phyloP scores from a whole-genome alignment of 2,113 vertebrate species.

The Nanger granti region DNA sequence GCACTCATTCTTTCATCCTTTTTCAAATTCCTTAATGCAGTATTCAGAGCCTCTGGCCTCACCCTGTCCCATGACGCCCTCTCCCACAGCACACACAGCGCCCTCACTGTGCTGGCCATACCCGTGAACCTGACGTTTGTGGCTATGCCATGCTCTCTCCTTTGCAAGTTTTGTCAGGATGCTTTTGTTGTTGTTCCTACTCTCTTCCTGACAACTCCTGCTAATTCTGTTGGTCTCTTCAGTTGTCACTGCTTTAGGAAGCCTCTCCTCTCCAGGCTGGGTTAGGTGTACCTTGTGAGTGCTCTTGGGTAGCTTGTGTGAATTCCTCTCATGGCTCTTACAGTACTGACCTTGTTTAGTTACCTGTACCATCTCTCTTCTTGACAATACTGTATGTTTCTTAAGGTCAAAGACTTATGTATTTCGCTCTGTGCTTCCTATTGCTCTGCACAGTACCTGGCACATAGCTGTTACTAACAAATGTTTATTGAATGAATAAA shows the following conservation, averaged over 20 bases:
- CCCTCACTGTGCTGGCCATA: not conserved
- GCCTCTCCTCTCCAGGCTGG: not conserved
- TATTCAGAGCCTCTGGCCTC: not conserved
- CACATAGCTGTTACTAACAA: not conserved
- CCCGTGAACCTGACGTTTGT: not conserved
- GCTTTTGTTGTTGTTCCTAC: not conserved
- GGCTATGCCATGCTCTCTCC: not conserved
- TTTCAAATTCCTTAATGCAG: not conserved
- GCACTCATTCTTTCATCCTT: not conserved
- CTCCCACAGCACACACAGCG: not conserved
- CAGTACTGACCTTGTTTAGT: not conserved
- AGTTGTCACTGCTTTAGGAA: not conserved
- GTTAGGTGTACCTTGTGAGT: not conserved
- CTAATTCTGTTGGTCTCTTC: not conserved
- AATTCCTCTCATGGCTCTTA: not conserved
- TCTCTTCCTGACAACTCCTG: not conserved
- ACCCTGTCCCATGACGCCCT: not conserved
- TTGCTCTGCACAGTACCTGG: not conserved
- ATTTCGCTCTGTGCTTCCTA: not conserved
- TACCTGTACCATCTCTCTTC: not conserved
- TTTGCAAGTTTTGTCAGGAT: not conserved
- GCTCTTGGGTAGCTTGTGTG: not conserved
- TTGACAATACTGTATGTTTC: not conserved
- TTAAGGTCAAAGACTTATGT: not conserved
- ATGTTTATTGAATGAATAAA: not conserved